Percentiles rank a stretch among this genome's conserved stretches.
phyloP scores from a whole-genome alignment of 1,140 invertebrate genomes.

The Calycopis cecrops region DNA sequence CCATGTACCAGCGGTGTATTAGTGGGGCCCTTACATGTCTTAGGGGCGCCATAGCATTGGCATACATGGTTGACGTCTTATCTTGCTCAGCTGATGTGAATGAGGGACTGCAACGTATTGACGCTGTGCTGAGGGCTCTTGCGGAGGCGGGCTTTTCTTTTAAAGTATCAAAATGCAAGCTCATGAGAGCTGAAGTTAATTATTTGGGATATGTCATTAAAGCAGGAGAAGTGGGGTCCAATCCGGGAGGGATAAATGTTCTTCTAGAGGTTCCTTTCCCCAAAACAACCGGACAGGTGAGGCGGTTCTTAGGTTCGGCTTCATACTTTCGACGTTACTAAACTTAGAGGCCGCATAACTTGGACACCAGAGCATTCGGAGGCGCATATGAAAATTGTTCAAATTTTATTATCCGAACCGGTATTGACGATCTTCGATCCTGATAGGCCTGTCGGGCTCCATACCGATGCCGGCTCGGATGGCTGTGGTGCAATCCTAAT shows the following conservation, averaged over 20 bases:
- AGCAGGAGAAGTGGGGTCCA: slow-evolving; percentile 9
- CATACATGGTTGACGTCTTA: background rate
- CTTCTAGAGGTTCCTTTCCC: slow-evolving; percentile 3
- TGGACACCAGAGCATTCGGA: too few species aligned
- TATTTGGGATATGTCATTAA: slow-evolving; percentile 14
- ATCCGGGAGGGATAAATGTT: slow-evolving; percentile 6
- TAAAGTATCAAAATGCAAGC: slow-evolving; percentile 15
- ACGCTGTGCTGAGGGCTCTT: background rate
- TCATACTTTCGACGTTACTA: slow-evolving; percentile 12
- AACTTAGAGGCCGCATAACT: slow-evolving; percentile 3
- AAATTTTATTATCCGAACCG: too few species aligned
- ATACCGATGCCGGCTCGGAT: too few species aligned
- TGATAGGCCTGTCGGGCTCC: too few species aligned
- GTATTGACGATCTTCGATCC: too few species aligned
- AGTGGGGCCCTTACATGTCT: background rate
- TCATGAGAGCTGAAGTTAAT: slow-evolving; percentile 15
- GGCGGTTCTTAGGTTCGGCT: slow-evolving; percentile 10
- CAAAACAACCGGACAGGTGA: slow-evolving; percentile 8
- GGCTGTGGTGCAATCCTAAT: too few species aligned
- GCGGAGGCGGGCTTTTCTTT: slow-evolving; percentile 18
- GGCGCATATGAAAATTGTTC: too few species aligned
- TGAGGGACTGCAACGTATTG: background rate
- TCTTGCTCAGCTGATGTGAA: background rate
- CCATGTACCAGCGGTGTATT: slow-evolving; percentile 5
- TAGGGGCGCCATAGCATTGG: background rate